Evolutionary conservation across 2,113 vertebrate species (phyloP).

Genomic region (Chaetura pelagica): DNA sequence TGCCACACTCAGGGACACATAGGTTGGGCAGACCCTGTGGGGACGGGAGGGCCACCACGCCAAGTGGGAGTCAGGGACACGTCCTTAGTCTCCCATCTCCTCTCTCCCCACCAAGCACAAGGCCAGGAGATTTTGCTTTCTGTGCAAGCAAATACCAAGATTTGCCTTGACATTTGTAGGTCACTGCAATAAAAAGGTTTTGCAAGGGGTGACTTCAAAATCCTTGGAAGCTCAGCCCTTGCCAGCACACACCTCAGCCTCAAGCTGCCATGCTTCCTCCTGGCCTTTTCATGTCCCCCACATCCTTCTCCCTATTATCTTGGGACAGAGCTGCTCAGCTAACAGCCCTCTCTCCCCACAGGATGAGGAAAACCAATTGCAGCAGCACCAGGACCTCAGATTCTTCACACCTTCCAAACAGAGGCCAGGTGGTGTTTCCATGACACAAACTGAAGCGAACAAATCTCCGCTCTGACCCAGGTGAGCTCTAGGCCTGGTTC

Average conservation of each 20-base stretch:
- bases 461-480: not conserved
- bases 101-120: not conserved
- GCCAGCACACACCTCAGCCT: not conserved
- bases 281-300: not conserved
- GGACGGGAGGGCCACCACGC: not conserved
- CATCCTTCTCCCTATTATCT: not conserved
- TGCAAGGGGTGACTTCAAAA: not conserved
- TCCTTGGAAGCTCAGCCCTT: not conserved
- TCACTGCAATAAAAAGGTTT: not conserved
- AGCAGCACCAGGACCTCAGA: not conserved
- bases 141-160: not conserved
- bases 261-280: not conserved
- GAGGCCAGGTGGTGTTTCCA: not conserved
- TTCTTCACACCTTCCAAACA: not conserved
- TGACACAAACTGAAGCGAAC: not conserved
- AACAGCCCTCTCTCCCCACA: not conserved
- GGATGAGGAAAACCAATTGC: not conserved
- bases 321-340: not conserved
- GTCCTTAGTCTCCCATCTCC: not conserved
- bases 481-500: not conserved
- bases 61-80: not conserved
- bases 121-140: not conserved
- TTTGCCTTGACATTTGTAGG: not conserved
- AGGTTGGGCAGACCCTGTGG: not conserved
- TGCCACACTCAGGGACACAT: not conserved